A percentile compares a stretch with the other conserved stretches of the same genome.
Conservation (phyloP, 1,140 invertebrate species). For the Drosophila takahashii region DNA sequence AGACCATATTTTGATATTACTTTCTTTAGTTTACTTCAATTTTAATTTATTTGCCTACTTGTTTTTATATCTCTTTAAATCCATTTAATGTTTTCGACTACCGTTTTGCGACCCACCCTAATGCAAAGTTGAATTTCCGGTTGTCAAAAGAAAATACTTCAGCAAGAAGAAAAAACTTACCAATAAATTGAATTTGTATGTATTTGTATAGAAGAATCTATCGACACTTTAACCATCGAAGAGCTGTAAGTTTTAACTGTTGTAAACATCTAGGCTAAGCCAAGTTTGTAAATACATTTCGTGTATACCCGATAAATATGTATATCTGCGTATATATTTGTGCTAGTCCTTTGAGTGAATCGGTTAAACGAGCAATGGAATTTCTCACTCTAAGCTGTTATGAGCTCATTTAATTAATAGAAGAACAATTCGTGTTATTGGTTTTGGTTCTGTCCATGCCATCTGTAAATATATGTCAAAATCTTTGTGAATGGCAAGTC, state of each 20-base stretch:
- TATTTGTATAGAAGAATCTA: slow-evolving; percentile 29
- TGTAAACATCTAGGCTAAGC: slow-evolving; percentile 59
- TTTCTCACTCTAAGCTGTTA: slow-evolving; percentile 18
- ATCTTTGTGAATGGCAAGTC: slow-evolving; percentile 6
- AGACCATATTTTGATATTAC: no score
- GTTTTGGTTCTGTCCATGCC: slow-evolving; percentile 3
- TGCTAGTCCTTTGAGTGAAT: slow-evolving; percentile 19
- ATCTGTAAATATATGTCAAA: slow-evolving; percentile 39
- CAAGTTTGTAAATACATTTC: slow-evolving; percentile 32
- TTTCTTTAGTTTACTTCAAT: no score
- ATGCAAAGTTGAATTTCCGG: slow-evolving; percentile 53
- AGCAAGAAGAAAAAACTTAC: slow-evolving; percentile 22
- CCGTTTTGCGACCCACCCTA: slow-evolving; percentile 10
- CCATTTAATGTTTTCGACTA: no score
- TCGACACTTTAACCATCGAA: slow-evolving; percentile 52
- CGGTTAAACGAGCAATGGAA: slow-evolving; percentile 18
- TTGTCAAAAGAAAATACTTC: slow-evolving; percentile 43
- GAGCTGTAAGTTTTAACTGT: slow-evolving; percentile 74
- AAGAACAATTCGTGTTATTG: background rate
- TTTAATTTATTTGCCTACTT: background rate
- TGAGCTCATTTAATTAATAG: slow-evolving; percentile 1
- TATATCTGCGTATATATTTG: slow-evolving; percentile 10
- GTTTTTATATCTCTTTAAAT: background rate
- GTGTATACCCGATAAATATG: slow-evolving; percentile 11
- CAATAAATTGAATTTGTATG: slow-evolving; percentile 49